Evolutionary conservation across 2,888 invertebrate genomes (phyloP), one percentile per base, ranked within the genome.

Genomic region (Hypena proboscidalis): DNA sequence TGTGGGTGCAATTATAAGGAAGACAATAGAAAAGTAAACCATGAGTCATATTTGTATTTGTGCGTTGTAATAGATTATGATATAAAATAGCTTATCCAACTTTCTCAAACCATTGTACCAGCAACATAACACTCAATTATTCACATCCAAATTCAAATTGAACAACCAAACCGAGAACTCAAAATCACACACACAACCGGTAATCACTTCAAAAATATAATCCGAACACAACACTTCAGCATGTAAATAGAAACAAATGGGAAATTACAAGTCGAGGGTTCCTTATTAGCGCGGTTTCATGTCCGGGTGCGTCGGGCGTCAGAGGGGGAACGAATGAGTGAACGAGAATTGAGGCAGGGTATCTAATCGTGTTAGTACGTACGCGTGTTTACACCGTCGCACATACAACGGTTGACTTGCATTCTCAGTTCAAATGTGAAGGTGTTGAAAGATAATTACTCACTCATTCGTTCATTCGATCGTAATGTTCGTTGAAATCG

Each of bases 261-360:
- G 67, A 67, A 68, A 74, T 74, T 70, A 72, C 66, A 67, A 70
- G 59, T 68, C 63, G 62, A 63, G 66, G 68, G 72, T 76, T 74
- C 70, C 70, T 76, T 74, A 77, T 77, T 77, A 77, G 67, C 66
- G 66, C 56, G 65, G 73, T 74, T 74, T 62, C 66, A 54, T 57
- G 65, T 68, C 61, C 62, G 65, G 56, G 46, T 50, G 51, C 40
- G 50, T 45, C 40, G 47, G 45, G 36, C 39, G 30, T 25, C 14
- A 9, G 19, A 22, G 22, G 39, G 41, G 41, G 30, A 21, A 10
- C 27, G 40, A 47, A 34, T 33, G 38, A 40, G 37, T 35, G 42
- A 38, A 46, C 27, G 36, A 21, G 33, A 10, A 21, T 44, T 37
- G 22, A 31, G 45, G 21, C 4, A 10, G 29, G 45, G 45, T 37